phyloP scores from a whole-genome alignment of 2,797 vertebrate species.

The Halcyon chelicuti region DNA sequence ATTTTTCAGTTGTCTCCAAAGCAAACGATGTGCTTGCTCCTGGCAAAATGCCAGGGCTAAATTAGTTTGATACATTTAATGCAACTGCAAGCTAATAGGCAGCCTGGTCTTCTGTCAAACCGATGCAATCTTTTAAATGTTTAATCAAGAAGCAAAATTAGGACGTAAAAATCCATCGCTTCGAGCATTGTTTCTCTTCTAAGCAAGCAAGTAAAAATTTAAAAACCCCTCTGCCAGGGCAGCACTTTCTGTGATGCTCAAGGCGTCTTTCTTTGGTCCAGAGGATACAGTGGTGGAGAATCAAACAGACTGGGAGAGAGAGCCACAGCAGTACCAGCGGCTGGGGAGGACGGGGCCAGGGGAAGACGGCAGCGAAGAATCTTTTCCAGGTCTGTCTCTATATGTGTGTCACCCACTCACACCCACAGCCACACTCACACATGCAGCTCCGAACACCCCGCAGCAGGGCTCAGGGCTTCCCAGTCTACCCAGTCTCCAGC shows the following conservation, averaged over 20 bases:
- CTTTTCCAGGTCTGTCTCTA: not conserved
- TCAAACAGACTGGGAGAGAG: not conserved
- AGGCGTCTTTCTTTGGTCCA: not conserved
- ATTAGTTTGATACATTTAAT: constrained; percentile 69
- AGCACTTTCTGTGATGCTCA: not conserved
- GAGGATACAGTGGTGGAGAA: not conserved
- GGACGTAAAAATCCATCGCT: constrained; percentile 36
- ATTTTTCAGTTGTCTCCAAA: not conserved
- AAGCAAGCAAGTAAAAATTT: not conserved
- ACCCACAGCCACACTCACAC: too few species aligned
- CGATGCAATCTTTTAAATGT: constrained; percentile 53
- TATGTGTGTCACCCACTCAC: too few species aligned
- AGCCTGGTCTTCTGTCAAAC: constrained; percentile 44
- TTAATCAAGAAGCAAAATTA: constrained; percentile 73
- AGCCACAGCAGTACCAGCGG: not conserved
- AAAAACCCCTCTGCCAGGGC: not conserved
- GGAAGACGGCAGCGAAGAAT: not conserved
- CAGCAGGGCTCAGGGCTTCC: not conserved
- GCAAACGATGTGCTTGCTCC: constrained; percentile 21
- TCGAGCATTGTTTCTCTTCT: constrained; percentile 5
- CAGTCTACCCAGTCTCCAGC: not conserved
- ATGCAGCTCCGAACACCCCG: not conserved
- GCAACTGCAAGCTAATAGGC: constrained; percentile 63
- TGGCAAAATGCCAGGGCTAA: constrained; percentile 63
- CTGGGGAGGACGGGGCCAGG: not conserved